Evolutionary conservation across 1,140 invertebrate genomes (phyloP).

Genomic region (Drosophila insularis): DNA sequence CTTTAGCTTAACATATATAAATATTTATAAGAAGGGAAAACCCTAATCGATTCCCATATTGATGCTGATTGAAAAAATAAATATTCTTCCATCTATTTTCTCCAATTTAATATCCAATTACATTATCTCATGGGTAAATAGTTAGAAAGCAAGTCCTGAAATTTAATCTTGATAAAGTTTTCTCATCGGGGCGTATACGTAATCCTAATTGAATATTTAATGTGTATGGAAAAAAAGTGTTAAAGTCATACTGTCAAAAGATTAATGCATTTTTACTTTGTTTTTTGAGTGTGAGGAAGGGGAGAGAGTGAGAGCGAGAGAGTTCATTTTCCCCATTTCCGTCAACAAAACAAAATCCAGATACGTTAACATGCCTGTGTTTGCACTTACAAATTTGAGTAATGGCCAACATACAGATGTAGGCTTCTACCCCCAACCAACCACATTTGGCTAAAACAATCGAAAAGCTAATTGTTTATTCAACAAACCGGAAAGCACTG

Average conservation of each 20-base stretch:
- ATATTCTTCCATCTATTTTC: neutral
- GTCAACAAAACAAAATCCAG: neutral
- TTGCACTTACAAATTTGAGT: constrained; percentile 55
- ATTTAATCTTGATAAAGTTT: constrained; percentile 37
- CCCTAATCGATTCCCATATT: no score
- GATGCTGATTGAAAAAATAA: neutral
- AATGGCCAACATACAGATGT: constrained; percentile 35
- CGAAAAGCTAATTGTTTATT: constrained; percentile 66
- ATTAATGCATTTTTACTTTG: constrained; percentile 11
- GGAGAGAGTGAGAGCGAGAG: no score
- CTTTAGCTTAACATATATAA: no score
- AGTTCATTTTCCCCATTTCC: neutral
- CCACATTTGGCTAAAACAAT: constrained; percentile 36
- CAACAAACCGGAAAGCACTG: constrained; percentile 57
- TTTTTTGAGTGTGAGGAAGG: no score
- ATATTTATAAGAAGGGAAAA: no score
- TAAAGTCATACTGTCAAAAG: neutral
- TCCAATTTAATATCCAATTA: neutral
- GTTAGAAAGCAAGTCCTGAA: neutral
- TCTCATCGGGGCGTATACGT: constrained; percentile 36
- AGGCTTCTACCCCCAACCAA: neutral
- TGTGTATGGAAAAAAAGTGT: neutral
- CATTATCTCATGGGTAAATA: no score
- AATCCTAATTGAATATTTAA: constrained; percentile 45
- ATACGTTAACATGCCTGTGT: constrained; percentile 2